phyloP scores from a whole-genome alignment of 2,888 invertebrate genomes.

The Tanytarsus gracilentus region DNA sequence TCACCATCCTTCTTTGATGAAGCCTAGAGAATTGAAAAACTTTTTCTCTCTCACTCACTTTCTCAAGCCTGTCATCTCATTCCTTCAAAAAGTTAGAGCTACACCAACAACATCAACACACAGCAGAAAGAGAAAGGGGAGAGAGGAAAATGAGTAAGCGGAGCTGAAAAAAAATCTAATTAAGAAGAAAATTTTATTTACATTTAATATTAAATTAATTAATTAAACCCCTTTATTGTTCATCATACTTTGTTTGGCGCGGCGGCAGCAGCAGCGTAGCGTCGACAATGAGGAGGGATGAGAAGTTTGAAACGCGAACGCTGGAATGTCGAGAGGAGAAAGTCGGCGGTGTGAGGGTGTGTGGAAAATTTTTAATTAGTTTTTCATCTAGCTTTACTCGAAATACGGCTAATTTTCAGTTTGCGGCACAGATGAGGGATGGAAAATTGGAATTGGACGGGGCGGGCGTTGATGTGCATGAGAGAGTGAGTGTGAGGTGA shows the following conservation, averaged over 20 bases:
- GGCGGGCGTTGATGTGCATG: too few species aligned
- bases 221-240: slow-evolving; percentile 29
- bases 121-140: background rate
- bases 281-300: background rate
- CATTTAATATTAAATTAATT: slow-evolving; percentile 29
- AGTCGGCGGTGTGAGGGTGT: slow-evolving; percentile 1
- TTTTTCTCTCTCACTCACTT: too few species aligned
- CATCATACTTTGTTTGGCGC: slow-evolving; percentile 28
- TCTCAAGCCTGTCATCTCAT: too few species aligned
- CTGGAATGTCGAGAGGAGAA: background rate
- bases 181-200: slow-evolving; percentile 29
- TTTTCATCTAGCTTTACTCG: slow-evolving; percentile 24
- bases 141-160: slow-evolving; percentile 24
- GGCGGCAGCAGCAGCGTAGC: background rate
- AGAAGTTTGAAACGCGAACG: background rate
- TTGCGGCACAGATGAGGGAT: slow-evolving; percentile 15
- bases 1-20: too few species aligned
- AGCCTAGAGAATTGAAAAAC: too few species aligned
- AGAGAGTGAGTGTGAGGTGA: too few species aligned
- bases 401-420: slow-evolving; percentile 28
- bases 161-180: slow-evolving; percentile 29
- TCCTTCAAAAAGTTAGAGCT: too few species aligned
- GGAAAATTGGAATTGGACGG: background rate
- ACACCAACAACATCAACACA: too few species aligned
- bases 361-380: slow-evolving; percentile 28